Conservation (phyloP, 2,113 vertebrate genomes). For the Passer montanus region DNA sequence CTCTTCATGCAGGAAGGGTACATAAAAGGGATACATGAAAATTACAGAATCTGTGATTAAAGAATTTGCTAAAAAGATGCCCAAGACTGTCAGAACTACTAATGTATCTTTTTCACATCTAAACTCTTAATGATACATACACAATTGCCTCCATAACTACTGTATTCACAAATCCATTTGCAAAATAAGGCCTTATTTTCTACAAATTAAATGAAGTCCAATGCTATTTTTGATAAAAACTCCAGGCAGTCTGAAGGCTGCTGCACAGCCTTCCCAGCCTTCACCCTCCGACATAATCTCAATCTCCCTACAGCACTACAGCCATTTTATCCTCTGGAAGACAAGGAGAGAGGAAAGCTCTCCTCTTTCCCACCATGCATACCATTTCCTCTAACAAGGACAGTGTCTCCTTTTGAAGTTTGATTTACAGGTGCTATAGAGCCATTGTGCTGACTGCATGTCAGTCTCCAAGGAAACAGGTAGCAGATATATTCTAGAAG, state of each 20-base stretch:
- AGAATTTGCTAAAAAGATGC: background rate
- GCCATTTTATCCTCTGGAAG: background rate
- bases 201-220: background rate
- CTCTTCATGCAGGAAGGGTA: background rate
- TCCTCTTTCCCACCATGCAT: background rate
- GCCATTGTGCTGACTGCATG: constrained; percentile 30
- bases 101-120: background rate
- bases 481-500: constrained; percentile 52
- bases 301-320: background rate
- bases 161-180: background rate
- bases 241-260: background rate
- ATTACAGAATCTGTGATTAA: background rate
- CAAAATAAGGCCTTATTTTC: background rate
- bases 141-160: background rate
- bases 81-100: background rate
- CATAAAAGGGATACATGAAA: background rate
- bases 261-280: background rate
- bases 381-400: constrained; percentile 1
- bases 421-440: constrained; percentile 35
- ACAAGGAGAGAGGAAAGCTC: background rate
- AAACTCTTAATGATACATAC: background rate
- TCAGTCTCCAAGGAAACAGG: constrained; percentile 70
- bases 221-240: background rate
- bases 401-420: constrained; percentile 8
- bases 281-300: background rate